Evolutionary conservation across 2,113 vertebrate genomes (phyloP).

Genomic region (Actenoides lindsayi): DNA sequence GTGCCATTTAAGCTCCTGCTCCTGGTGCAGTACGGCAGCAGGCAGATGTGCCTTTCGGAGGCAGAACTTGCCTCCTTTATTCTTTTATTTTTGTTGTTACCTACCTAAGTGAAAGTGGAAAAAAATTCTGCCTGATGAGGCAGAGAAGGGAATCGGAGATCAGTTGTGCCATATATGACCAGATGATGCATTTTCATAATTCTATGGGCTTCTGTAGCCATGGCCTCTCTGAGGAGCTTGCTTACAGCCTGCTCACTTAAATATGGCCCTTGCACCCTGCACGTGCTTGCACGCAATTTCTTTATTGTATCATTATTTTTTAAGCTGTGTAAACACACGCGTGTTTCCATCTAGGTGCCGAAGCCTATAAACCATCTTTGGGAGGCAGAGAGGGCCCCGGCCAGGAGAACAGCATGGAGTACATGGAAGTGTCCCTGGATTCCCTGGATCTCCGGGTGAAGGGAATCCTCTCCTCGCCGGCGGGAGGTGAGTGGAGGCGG

Average conservation of each 20-base stretch:
- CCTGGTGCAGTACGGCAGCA: neutral
- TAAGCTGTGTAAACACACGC: neutral
- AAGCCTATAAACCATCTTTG: conserved; percentile 65
- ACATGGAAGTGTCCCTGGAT: conserved; percentile 91
- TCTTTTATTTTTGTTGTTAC: neutral
- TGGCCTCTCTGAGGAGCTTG: neutral
- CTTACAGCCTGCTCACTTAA: neutral
- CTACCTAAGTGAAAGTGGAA: neutral
- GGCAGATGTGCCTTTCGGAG: neutral
- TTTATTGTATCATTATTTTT: neutral
- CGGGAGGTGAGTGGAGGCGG: conserved; percentile 76
- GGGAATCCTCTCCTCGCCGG: conserved; percentile 82
- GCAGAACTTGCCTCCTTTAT: neutral
- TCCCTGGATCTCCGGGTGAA: conserved; percentile 90
- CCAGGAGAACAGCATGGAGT: conserved; percentile 78
- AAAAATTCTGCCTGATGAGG: neutral
- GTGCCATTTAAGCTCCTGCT: neutral
- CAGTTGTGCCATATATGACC: neutral
- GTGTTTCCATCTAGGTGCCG: conserved; percentile 64
- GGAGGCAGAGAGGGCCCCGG: conserved; percentile 69
- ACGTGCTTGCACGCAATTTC: fast-evolving
- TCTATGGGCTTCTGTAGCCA: neutral
- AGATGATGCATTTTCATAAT: neutral
- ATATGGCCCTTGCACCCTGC: neutral
- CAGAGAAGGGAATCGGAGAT: neutral